Evolutionary conservation across 1,140 invertebrate genomes (phyloP).

Genomic region (Lepidurus packardi): DNA sequence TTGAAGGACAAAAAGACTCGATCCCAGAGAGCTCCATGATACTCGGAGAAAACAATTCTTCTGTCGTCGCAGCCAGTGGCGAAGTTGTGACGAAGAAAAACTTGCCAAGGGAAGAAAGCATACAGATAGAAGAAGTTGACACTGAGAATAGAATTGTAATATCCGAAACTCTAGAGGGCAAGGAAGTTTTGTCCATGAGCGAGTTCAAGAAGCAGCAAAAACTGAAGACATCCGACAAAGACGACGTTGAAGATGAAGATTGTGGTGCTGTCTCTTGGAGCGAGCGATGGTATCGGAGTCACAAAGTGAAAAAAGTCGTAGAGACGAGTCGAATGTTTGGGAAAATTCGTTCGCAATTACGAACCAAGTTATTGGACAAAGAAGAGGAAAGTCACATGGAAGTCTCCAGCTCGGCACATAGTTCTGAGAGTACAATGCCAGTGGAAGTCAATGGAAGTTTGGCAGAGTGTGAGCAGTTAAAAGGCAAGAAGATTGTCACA

Average conservation of each 20-base stretch:
- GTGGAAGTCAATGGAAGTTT: neutral
- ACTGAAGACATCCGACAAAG: neutral
- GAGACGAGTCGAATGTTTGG: constrained; percentile 9
- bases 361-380: neutral
- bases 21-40: neutral
- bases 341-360: neutral
- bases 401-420: neutral
- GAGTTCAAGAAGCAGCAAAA: constrained; percentile 13
- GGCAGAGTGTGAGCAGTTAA: neutral
- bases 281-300: constrained; percentile 10
- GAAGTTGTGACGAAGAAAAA: neutral
- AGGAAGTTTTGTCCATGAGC: neutral
- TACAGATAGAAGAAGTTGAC: neutral
- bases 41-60: constrained; percentile 4
- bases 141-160: neutral
- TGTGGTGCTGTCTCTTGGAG: neutral
- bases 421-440: neutral
- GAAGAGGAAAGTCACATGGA: neutral
- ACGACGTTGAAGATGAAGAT: neutral
- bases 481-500: neutral
- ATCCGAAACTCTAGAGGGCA: neutral
- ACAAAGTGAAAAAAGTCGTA: neutral
- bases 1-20: neutral
- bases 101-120: neutral
- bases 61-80: neutral